These are phyloP conservation scores for Acipenser ruthenus DNA, from an alignment of 2,797 vertebrate genomes.

Conservation along the genomic window DNA sequence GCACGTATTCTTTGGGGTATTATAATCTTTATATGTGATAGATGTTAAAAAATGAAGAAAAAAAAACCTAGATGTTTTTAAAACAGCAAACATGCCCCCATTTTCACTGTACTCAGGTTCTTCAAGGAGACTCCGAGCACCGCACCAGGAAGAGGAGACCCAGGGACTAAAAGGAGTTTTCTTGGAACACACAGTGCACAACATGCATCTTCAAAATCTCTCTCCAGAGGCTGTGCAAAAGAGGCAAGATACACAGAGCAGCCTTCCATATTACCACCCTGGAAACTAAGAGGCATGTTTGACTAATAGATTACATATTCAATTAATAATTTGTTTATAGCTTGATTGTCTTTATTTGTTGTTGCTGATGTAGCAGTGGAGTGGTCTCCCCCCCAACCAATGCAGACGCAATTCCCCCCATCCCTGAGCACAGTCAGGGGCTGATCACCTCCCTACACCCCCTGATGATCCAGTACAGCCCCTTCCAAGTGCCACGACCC, in stretches of 20 bases:
- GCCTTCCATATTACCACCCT: background rate
- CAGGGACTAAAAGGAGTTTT: conserved; percentile 24
- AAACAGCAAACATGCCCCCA: background rate
- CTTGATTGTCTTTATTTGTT: conserved; percentile 23
- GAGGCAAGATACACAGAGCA: conserved; percentile 31
- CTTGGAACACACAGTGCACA: conserved; percentile 41
- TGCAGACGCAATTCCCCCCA: conserved; percentile 11
- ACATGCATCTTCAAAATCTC: conserved; percentile 8
- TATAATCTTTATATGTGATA: too few species aligned
- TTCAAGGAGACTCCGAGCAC: conserved; percentile 23
- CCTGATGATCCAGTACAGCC: conserved; percentile 44
- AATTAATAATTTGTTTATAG: conserved; percentile 2
- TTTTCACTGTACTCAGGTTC: conserved; percentile 24
- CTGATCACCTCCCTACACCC: conserved; percentile 58
- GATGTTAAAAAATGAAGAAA: too few species aligned
- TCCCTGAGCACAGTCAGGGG: conserved; percentile 27
- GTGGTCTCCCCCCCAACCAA: conserved; percentile 14
- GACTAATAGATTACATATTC: background rate
- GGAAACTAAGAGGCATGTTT: background rate
- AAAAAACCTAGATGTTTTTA: background rate
- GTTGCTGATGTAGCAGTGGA: conserved; percentile 20
- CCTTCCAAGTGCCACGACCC: conserved; percentile 47
- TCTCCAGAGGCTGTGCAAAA: conserved; percentile 27
- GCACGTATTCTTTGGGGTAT: too few species aligned
- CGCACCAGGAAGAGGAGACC: conserved; percentile 33